These are phyloP conservation scores for Sarotherodon lohbergeri DNA, from an alignment of 2,113 vertebrate genomes.

Conservation along the genomic window DNA sequence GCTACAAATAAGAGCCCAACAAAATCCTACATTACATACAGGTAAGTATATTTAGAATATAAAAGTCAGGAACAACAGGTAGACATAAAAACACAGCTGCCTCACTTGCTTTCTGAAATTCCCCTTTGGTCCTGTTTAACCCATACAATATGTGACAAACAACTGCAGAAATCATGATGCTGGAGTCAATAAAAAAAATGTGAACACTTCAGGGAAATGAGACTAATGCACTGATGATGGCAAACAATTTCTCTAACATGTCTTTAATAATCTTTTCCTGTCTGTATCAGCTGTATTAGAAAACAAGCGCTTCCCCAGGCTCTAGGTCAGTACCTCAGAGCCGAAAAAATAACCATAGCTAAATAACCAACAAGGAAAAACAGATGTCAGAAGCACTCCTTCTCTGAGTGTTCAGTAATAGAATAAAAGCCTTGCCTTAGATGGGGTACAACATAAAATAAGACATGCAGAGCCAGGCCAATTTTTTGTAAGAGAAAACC, in stretches of 20 bases:
- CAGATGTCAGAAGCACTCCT: neutral
- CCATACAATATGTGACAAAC: neutral
- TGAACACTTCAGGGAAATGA: neutral
- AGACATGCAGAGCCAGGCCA: neutral
- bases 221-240: neutral
- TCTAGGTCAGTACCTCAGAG: neutral
- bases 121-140: neutral
- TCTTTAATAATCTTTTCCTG: neutral
- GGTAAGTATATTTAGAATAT: neutral
- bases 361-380: neutral
- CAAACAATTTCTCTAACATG: neutral
- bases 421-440: slow-evolving; percentile 33
- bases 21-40: neutral
- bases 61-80: neutral
- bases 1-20: neutral
- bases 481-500: neutral
- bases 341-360: neutral
- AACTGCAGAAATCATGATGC: neutral
- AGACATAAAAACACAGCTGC: neutral
- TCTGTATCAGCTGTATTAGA: neutral
- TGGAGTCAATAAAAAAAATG: neutral
- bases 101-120: neutral
- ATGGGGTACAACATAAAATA: neutral
- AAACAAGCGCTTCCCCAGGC: neutral
- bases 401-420: slow-evolving; percentile 35